Percentiles rank a stretch among this genome's conserved stretches.
Conservation (phyloP, 2,113 vertebrate genomes). For the Muntiacus reevesi region DNA sequence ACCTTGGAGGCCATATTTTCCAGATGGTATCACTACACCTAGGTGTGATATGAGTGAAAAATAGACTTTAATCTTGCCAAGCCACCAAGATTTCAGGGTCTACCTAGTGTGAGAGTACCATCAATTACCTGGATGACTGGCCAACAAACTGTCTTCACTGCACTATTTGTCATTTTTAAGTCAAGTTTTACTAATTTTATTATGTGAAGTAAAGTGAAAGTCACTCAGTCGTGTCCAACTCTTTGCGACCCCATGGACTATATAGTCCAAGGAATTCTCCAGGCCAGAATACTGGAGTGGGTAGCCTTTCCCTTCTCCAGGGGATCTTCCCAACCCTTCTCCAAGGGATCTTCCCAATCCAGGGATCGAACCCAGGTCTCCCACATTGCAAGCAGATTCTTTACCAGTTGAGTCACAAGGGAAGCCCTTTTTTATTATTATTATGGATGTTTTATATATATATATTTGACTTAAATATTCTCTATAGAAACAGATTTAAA, state of each 20-base stretch:
- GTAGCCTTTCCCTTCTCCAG: background rate
- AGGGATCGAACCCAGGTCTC: background rate
- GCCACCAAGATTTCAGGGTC: background rate
- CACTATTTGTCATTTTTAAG: background rate
- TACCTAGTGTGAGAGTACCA: background rate
- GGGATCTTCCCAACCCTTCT: background rate
- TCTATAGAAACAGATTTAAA: constrained; percentile 1
- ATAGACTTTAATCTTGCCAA: background rate
- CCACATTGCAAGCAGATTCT: background rate
- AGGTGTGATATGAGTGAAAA: background rate
- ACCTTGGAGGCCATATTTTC: background rate
- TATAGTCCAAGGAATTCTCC: background rate
- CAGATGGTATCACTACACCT: background rate
- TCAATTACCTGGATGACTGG: background rate
- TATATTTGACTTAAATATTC: background rate
- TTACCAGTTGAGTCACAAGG: background rate
- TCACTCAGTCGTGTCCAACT: background rate
- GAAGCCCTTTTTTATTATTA: background rate
- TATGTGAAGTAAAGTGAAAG: background rate
- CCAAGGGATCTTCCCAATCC: background rate
- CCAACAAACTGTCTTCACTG: background rate
- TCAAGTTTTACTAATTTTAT: constrained; percentile 4
- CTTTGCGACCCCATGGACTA: background rate
- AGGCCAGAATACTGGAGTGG: background rate
- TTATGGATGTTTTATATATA: background rate